Evolutionary conservation across 2,113 vertebrate genomes (phyloP), one percentile per base, ranked within the genome.

Genomic region (Prunella himalayana): DNA sequence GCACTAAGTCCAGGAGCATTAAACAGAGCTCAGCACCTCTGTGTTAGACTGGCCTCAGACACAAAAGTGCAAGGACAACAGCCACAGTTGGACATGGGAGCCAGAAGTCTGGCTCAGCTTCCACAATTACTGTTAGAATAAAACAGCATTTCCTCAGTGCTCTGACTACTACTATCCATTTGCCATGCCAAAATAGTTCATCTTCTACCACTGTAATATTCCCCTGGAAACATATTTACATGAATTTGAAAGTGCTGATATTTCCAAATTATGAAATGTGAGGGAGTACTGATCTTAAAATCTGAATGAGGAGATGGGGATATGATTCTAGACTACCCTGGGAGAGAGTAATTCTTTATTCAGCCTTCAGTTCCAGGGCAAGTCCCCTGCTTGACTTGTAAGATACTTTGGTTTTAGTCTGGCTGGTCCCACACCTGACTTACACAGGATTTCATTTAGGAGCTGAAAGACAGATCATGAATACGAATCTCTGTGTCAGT

Each of bases 11-110:
- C 76, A 45, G 76, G 41, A 47, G 59, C 44, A 70, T 82, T 73
- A 83, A 80, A 80, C 8, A 78, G 79, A 94, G 76, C 66, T 94
- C 95, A 94, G 71, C 80, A 93, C 51, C 71, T 68, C 71, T 39
- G 20, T 50, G 44, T 47, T 37, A 83, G 64, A 47, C 82, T 44
- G 79, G 68, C 25, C 37, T 90, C 37, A 60, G 76, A 73, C 63
- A 82, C 0, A 3, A 59, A 72, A 56, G 66, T 60, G 30, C 33
- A 66, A 56, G 71, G 59, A 31, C 68, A 88, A 15, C 30, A 73
- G 65, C 45, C 66, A 61, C 66, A 61, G 42, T 1, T 7, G 20
- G 35, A 81, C 11, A 7, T 1, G 6, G 45, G 45, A 92, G 33
- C 23, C 64, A 80, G 30, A 70, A 73, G 53, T 25, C 75, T 51